Conservation (phyloP, 1,140 invertebrate genomes). For the Drosophila sucinea region DNA sequence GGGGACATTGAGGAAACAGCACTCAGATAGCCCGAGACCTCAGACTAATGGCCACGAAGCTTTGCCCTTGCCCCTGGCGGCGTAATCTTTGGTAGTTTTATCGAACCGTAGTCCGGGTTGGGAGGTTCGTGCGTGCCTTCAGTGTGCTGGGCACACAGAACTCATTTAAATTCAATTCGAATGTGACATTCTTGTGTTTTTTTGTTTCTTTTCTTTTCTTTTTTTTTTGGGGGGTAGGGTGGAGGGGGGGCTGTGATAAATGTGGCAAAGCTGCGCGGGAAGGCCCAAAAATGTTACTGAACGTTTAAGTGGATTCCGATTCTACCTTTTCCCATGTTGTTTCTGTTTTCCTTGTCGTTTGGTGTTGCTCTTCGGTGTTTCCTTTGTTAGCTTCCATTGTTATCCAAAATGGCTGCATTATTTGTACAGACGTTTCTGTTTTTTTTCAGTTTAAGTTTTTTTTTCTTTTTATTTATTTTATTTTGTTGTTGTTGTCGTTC, state of each 20-base stretch:
- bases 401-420: constrained; percentile 80
- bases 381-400: constrained; percentile 74
- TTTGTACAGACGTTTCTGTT: constrained; percentile 72
- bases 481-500: constrained; percentile 30
- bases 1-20: neutral
- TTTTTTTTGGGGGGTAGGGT: constrained; percentile 43
- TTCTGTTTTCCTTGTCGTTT: constrained; percentile 35
- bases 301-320: constrained; percentile 73
- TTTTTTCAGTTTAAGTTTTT: constrained; percentile 21
- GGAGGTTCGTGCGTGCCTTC: constrained; percentile 13
- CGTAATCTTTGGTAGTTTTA: constrained; percentile 60
- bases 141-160: constrained; percentile 48
- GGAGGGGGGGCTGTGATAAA: constrained; percentile 68
- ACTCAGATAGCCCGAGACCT: constrained; percentile 6
- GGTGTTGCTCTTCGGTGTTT: constrained; percentile 35
- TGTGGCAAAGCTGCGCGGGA: constrained; percentile 53
- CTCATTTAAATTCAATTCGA: constrained; percentile 81
- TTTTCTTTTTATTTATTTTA: constrained; percentile 6
- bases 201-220: constrained; percentile 36
- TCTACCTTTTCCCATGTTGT: constrained; percentile 64
- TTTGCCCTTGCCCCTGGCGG: constrained; percentile 44
- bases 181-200: constrained; percentile 70
- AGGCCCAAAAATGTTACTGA: constrained; percentile 48
- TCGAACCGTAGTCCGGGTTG: constrained; percentile 54
- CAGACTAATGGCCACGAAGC: constrained; percentile 48